Evolutionary conservation across 2,113 vertebrate genomes (phyloP), one percentile per base, ranked within the genome.

Genomic region (Hylia prasina): DNA sequence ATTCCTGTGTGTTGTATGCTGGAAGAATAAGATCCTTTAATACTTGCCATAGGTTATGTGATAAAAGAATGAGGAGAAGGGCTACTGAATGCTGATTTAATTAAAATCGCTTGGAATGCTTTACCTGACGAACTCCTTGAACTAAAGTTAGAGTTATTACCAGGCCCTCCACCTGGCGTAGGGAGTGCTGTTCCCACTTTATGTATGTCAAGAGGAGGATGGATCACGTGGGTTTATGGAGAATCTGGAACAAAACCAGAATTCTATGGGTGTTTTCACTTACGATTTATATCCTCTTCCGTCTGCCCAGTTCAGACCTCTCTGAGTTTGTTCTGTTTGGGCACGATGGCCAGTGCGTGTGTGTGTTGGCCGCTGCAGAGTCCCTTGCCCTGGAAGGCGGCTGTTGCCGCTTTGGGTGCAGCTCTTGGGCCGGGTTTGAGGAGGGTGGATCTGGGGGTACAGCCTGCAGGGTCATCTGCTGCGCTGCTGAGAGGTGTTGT

Each of bases 41-140:
- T 3, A 1, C 14, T 58, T 33, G 10, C 3, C 7, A 0, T 15
- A 0, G 24, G 30, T 35, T 69, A 5, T 1, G 1, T 4, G 4
- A 1, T n/a, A 19, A 42, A 68, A 31, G 47, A 28, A 3, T 23
- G 45, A 25, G 6, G 7, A 16, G 22, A 79, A n/a, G 13, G 33
- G 17, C 4, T 42, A 1, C 9, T 47, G 48, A 21, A 3, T 21
- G 0, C 13, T 1, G 11, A 3, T 35, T 47, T 61, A 31, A 17
- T 54, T 31, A 18, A 76, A 68, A 13, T 42, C 2, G 2, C 20
- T 76, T 40, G 64, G 25, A 51, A 15, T 10, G 5, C 14, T 61
- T 54, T 24, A 31, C 7, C 13, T 25, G 44, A 42, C 5, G 7
- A 78, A 1, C 20, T 37, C 18, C 2, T 1, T 30, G 31, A 35